Conservation (phyloP, 2,113 vertebrate genomes). For the Hippocampus zosterae region DNA sequence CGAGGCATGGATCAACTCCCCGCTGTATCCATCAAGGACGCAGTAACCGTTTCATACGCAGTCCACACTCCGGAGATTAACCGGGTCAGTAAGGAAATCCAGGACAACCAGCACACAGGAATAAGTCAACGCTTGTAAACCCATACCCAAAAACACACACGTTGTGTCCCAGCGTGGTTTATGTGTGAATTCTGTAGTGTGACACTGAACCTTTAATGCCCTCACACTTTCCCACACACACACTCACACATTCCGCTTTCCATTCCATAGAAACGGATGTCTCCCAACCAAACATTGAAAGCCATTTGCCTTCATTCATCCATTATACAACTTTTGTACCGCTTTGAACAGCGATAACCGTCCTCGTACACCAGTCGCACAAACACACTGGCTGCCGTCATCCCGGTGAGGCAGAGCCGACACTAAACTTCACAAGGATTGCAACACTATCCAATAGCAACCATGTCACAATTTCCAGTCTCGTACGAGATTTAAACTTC, state of each 20-base stretch:
- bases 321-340: slow-evolving; percentile 43
- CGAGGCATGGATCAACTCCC: slow-evolving; percentile 56
- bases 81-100: slow-evolving; percentile 62
- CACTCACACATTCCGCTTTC: slow-evolving; percentile 38
- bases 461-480: slow-evolving; percentile 22
- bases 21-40: slow-evolving; percentile 58
- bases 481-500: background rate
- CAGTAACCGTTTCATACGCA: slow-evolving; percentile 49
- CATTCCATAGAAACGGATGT: slow-evolving; percentile 45
- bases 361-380: slow-evolving; percentile 42
- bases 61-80: slow-evolving; percentile 63
- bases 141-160: slow-evolving; percentile 4
- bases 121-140: slow-evolving; percentile 14
- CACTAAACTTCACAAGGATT: slow-evolving; percentile 9
- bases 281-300: slow-evolving; percentile 36
- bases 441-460: slow-evolving; percentile 47
- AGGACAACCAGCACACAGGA: slow-evolving; percentile 35
- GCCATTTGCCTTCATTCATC: slow-evolving; percentile 44
- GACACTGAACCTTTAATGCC: slow-evolving; percentile 41
- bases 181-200: slow-evolving; percentile 19
- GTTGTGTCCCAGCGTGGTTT: slow-evolving; percentile 23
- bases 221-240: slow-evolving; percentile 22
- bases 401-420: slow-evolving; percentile 41
- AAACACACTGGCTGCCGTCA: slow-evolving; percentile 33
- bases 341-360: slow-evolving; percentile 53